phyloP scores from a whole-genome alignment of 2,888 invertebrate genomes.

The Nysson spinosus region DNA sequence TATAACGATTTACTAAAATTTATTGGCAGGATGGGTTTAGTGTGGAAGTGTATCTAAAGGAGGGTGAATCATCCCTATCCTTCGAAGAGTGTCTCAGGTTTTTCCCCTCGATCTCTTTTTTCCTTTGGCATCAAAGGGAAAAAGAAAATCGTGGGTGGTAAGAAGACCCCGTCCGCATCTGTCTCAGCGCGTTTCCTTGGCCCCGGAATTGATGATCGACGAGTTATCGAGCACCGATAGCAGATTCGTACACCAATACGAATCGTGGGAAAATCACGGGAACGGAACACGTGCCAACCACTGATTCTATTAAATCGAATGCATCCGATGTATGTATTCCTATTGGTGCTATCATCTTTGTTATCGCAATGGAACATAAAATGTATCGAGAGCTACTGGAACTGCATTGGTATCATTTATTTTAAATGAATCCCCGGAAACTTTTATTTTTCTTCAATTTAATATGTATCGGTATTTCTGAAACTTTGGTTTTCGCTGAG shows the following conservation, averaged over 20 bases:
- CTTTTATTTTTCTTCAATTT: no score
- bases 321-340: no score
- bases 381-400: no score
- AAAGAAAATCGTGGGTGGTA: conserved; percentile 17
- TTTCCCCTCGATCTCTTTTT: conserved; percentile 5
- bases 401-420: no score
- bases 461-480: no score
- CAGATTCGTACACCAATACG: conserved; percentile 17
- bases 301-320: conserved; percentile 11
- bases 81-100: conserved; percentile 25
- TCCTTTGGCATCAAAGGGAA: conserved; percentile 4
- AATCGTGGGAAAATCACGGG: conserved; percentile 38
- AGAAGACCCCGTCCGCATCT: conserved; percentile 47
- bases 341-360: neutral
- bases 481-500: no score
- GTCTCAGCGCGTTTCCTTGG: conserved; percentile 42
- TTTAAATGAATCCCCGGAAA: no score
- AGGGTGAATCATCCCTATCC: conserved; percentile 15
- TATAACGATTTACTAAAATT: no score
- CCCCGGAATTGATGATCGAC: conserved; percentile 58
- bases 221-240: conserved; percentile 50
- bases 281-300: conserved; percentile 20
- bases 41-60: neutral
- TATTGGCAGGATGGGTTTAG: no score
- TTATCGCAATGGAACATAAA: conserved; percentile 16